Evolutionary conservation across 2,888 invertebrate genomes (phyloP).

Genomic region (Eugnorisma glareosa): DNA sequence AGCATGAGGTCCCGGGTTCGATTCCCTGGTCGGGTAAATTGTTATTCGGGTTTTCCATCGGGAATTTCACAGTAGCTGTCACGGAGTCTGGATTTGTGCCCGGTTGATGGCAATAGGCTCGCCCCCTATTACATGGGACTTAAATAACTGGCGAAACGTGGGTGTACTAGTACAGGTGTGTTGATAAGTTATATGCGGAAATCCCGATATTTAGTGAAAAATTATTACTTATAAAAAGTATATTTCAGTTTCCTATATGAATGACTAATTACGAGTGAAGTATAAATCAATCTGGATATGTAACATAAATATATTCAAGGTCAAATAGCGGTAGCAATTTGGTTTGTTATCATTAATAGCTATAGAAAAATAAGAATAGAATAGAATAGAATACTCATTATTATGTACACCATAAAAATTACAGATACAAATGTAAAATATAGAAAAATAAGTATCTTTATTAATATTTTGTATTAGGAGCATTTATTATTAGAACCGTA

Average conservation of each 20-base stretch:
- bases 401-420: too few relatives aligned
- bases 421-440: too few relatives aligned
- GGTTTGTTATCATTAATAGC: not conserved
- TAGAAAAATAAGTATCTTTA: constrained; percentile 1
- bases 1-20: not conserved
- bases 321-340: constrained; percentile 1
- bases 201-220: constrained; percentile 3
- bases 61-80: not conserved
- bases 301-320: constrained; percentile 11
- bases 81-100: not conserved
- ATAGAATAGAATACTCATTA: too few relatives aligned
- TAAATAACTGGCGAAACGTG: not conserved
- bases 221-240: not conserved
- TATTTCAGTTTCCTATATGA: constrained; percentile 14
- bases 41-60: not conserved
- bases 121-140: not conserved
- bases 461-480: not conserved
- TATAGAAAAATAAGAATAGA: too few relatives aligned
- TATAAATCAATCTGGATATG: constrained; percentile 9
- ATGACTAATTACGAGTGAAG: constrained; percentile 5
- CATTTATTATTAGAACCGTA: not conserved
- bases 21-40: not conserved
- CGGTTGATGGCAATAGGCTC: not conserved
- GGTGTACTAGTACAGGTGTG: not conserved
- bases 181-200: not conserved